A percentile compares a stretch with the other conserved stretches of the same genome.
phyloP scores from a whole-genome alignment of 2,888 invertebrate species.

The Orchestes rusci region DNA sequence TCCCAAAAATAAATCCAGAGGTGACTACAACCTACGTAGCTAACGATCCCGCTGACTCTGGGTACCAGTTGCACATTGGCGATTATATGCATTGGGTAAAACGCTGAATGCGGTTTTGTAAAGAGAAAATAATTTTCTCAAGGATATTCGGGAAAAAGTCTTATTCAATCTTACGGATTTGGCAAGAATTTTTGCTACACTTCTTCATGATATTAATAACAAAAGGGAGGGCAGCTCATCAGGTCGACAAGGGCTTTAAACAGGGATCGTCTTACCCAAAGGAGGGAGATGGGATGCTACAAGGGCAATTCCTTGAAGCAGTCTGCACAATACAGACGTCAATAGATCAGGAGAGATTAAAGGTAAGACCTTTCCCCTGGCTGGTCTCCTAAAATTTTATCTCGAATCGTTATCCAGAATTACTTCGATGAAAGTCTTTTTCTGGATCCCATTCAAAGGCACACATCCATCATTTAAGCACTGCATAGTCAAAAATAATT shows the following conservation, averaged over 20 bases:
- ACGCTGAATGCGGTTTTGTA: background rate
- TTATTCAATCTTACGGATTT: background rate
- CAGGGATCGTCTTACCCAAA: background rate
- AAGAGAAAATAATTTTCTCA: background rate
- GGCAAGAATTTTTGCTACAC: background rate
- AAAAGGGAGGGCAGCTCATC: background rate
- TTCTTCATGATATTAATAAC: background rate
- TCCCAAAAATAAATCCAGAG: constrained; percentile 6
- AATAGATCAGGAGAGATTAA: background rate
- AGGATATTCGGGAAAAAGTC: background rate
- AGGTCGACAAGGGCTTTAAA: background rate
- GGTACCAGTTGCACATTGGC: constrained; percentile 11
- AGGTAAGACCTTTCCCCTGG: background rate
- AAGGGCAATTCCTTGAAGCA: background rate
- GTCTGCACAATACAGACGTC: background rate
- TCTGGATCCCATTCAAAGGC: background rate
- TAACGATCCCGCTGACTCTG: constrained; percentile 8
- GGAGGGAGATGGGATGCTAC: background rate
- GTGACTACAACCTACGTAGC: constrained; percentile 2
- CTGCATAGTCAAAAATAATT: constrained; percentile 1
- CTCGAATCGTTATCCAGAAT: background rate
- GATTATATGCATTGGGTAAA: constrained; percentile 12
- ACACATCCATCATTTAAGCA: background rate
- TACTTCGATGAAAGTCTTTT: background rate
- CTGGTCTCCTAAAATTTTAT: constrained; percentile 1